phyloP scores from a whole-genome alignment of 2,888 invertebrate genomes.

The Drosophila peninsularis region DNA sequence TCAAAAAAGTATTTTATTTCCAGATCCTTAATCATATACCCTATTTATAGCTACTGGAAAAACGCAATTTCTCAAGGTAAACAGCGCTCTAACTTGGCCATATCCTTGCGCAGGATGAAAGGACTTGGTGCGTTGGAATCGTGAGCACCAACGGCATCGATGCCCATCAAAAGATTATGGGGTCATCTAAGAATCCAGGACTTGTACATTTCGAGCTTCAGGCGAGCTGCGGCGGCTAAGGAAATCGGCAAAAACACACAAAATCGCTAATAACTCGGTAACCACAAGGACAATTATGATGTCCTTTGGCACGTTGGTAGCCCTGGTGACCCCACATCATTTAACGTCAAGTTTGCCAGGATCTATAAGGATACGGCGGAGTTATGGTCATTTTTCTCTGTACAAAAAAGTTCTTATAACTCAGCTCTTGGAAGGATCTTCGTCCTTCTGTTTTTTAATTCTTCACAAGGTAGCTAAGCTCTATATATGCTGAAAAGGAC shows the following conservation, averaged over 20 bases:
- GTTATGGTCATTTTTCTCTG: neutral
- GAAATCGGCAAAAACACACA: neutral
- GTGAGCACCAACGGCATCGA: neutral
- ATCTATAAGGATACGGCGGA: neutral
- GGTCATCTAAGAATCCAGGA: conserved; percentile 4
- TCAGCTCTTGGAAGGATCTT: neutral
- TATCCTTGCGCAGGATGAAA: neutral
- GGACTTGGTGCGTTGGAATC: neutral
- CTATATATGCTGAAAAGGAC: neutral
- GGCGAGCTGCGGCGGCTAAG: neutral
- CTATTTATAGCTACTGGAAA: neutral
- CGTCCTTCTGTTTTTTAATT: neutral
- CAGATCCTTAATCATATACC: neutral
- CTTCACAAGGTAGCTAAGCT: neutral
- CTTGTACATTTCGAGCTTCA: neutral
- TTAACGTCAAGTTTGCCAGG: neutral
- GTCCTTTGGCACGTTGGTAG: conserved; percentile 1
- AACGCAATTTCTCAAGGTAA: neutral
- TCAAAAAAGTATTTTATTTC: neutral
- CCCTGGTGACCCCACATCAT: neutral
- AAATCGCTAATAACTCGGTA: neutral
- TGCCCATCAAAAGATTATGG: neutral
- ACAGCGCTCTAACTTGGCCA: neutral
- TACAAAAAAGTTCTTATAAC: neutral
- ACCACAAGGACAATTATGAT: neutral